Percentiles rank a stretch among this genome's conserved stretches.
These are phyloP conservation scores for Serripes groenlandicus DNA, from an alignment of 2,888 invertebrate genomes.

Conservation along the genomic window DNA sequence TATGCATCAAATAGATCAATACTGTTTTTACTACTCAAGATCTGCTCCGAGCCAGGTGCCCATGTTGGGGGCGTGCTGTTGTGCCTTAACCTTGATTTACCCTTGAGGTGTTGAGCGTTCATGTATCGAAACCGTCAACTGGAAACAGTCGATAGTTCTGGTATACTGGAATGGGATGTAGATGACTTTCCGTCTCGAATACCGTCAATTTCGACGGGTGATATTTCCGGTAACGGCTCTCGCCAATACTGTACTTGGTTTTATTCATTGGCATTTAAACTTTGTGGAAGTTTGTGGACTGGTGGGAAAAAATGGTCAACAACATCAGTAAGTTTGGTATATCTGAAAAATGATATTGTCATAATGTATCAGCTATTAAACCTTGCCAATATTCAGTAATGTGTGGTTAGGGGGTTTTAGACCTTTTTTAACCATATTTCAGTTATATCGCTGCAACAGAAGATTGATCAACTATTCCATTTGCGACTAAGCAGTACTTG, in stretches of 20 bases:
- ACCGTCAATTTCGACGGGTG: conserved; percentile 38
- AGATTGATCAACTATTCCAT: too few species aligned
- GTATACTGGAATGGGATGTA: conserved; percentile 2
- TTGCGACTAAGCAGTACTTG: too few species aligned
- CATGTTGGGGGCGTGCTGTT: conserved; percentile 36
- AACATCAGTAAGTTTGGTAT: conserved; percentile 96
- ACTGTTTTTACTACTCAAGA: conserved; percentile 66
- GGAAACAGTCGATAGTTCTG: conserved; percentile 2
- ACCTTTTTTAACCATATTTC: too few species aligned
- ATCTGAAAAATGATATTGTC: too few species aligned
- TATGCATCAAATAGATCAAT: conserved; percentile 59
- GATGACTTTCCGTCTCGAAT: conserved; percentile 10
- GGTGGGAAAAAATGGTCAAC: conserved; percentile 98
- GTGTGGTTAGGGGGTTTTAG: too few species aligned
- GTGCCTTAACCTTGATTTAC: conserved; percentile 29
- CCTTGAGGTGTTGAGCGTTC: conserved; percentile 59
- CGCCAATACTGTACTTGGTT: conserved; percentile 97
- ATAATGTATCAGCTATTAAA: too few species aligned
- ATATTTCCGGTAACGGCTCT: conserved; percentile 91
- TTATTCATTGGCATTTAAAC: conserved; percentile 89
- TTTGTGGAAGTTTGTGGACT: conserved; percentile 70
- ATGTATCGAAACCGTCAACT: conserved; percentile 70
- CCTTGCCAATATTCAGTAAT: too few species aligned
- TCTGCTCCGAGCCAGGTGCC: conserved; percentile 19
- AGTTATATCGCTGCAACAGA: too few species aligned